Percentiles rank a stretch among this genome's conserved stretches.
These are phyloP conservation scores for Heteromormyrus szaboi DNA, from an alignment of 2,797 vertebrate species.

Conservation along the genomic window DNA sequence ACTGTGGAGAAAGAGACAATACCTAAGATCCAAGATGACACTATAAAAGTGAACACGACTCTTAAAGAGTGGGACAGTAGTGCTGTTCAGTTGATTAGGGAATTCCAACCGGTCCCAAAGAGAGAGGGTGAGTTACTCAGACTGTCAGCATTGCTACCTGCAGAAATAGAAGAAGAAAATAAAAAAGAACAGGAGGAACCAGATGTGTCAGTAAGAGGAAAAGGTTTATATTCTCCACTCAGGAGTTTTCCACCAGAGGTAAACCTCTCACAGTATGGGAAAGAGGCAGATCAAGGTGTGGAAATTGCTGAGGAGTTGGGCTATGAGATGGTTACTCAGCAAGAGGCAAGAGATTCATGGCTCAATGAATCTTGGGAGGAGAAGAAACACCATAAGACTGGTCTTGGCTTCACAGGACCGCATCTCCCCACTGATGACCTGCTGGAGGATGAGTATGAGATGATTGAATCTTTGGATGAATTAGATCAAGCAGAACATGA, in stretches of 20 bases:
- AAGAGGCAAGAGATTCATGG: conserved; percentile 59
- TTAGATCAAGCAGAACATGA: conserved; percentile 54
- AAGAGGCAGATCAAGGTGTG: conserved; percentile 41
- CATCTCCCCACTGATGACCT: conserved; percentile 53
- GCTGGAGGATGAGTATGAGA: conserved; percentile 66
- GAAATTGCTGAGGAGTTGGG: conserved; percentile 61
- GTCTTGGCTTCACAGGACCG: conserved; percentile 36
- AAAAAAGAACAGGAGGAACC: conserved; percentile 19
- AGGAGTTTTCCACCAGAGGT: conserved; percentile 54
- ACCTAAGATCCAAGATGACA: background rate
- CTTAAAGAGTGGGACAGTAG: conserved; percentile 21
- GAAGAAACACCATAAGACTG: conserved; percentile 45
- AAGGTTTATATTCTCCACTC: conserved; percentile 36
- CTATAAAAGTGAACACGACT: conserved; percentile 24
- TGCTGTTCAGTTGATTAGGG: background rate
- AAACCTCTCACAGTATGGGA: conserved; percentile 50
- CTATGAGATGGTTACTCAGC: conserved; percentile 69
- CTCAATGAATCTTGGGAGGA: conserved; percentile 19
- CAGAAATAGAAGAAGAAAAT: conserved; percentile 28
- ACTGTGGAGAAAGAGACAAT: conserved; percentile 5
- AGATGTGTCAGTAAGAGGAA: conserved; percentile 27
- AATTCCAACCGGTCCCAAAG: background rate
- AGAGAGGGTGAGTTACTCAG: conserved; percentile 15
- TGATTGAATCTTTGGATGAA: conserved; percentile 67
- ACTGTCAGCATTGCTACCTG: conserved; percentile 29